Evolutionary conservation across 2,888 invertebrate genomes (phyloP), one percentile per base, ranked within the genome.

Genomic region (Nomada ruficornis): DNA sequence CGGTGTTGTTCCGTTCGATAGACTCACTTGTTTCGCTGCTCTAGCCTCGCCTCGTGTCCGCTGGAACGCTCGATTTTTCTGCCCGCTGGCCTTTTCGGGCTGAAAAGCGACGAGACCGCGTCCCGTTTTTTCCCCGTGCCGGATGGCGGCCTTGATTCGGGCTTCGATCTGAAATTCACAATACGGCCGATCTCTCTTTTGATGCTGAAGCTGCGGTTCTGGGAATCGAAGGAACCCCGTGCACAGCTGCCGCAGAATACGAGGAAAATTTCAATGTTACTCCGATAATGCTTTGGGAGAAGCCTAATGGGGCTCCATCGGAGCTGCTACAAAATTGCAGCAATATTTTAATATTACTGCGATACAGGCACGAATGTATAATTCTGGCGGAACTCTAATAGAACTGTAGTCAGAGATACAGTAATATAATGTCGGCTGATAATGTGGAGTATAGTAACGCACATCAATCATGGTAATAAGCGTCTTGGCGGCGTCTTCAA

Each of bases 81-180:
- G 69, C 50, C 80, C n/a, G 84, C 55, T 73, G 87, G 83, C 77
- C 88, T 90, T 65, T 86, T 88, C 42, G 90, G 64, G 73, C 87
- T 89, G 75, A 91, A 91, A 64, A 91, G 73, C 63, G 88, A 86
- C 64, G 88, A 72, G 68, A 91, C 81, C 77, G 87, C 70, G 69
- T 91, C 90, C 52, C 77, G 83, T 78, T 87, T 88, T 70, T 77
- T 84, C 15, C 84, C 87, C 52, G 82, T 15, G 3, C 68, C 77
- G 15, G 87, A 60, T 20, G 85, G 47, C 47, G 73, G 73, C 71
- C 69, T 89, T 75, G 87, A 76, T 23, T 74, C 73, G 36, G 83
- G 70, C 69, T 89, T 91, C 47, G 87, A 74, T 70, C 90, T 90
- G 81, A 87, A 88, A 88, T 84, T 62, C 80, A 47, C n/a, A 77